Evolutionary conservation across 2,888 invertebrate species (phyloP), one percentile per base, ranked within the genome.

Genomic region (Nemapogon koenigi): DNA sequence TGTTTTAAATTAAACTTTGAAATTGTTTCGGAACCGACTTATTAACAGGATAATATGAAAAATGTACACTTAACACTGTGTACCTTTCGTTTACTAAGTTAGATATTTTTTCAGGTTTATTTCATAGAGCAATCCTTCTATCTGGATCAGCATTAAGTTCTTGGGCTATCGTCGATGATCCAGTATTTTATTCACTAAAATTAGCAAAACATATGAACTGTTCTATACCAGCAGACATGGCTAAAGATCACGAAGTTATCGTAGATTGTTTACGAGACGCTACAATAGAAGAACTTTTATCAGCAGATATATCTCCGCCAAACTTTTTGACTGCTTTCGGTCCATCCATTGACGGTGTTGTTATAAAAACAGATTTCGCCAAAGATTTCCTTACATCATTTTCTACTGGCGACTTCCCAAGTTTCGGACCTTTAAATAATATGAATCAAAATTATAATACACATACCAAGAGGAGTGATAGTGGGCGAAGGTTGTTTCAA

Each of bases 301-400:
- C 83, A 25, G 84, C 88, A 27, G 90, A 90, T 65, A 88, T 90
- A 56, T 83, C 85, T 47, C 86, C 91, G 7, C 92, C 92, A 2
- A 89, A 89, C 40, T 92, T 90, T 64, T 72, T 93, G 38, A 91
- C 89, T 46, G 88, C 91, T 1, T 97, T 96, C 57, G 97, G 96
- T 4, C 96, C 96, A 10, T 93, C 94, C 49, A 90, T 95, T 37
- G 96, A 96, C 59, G 95, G 94, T 37, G 94, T 96, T 46, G 94
- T 97, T 43, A 94, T 97, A 55, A 89, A 91, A 65, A 87, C 89
- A 10, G 91, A 92, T 63, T 90, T 91, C 54, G 88, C 90, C 37
- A 91, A 91, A 62, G 89, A 90, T 51, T 82, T 89, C 39, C 71
- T 89, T 25, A 88, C 89, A 2, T 86, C 86, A 62, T 85, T 88